Evolutionary conservation across 1,140 invertebrate species (phyloP).

Genomic region (Bicyclus anynana): DNA sequence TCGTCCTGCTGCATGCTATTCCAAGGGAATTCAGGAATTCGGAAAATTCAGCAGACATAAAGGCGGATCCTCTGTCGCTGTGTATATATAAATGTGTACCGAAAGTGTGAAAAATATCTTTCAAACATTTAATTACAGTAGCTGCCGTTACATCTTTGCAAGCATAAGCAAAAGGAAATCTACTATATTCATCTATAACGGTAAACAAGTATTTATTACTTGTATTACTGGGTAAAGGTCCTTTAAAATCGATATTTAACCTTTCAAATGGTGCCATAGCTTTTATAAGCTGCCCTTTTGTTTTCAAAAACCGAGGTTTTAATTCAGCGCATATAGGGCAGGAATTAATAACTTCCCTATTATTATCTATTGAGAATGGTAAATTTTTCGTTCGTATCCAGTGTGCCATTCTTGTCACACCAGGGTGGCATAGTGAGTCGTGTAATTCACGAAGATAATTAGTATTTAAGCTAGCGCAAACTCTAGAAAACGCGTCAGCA

Average conservation of each 20-base stretch:
- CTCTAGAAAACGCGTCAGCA: slow-evolving; percentile 54
- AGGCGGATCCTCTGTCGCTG: slow-evolving; percentile 20
- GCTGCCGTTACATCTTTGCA: slow-evolving; percentile 22
- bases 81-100: slow-evolving; percentile 28
- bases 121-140: slow-evolving; percentile 31
- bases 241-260: slow-evolving; percentile 34
- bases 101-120: slow-evolving; percentile 29
- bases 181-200: slow-evolving; percentile 32
- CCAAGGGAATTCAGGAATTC: slow-evolving; percentile 11
- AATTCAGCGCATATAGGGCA: slow-evolving; percentile 32
- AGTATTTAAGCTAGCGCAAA: slow-evolving; percentile 15
- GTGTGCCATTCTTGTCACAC: slow-evolving; percentile 16
- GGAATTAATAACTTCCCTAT: not conserved
- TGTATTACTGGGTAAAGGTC: slow-evolving; percentile 26
- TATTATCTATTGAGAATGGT: slow-evolving; percentile 28
- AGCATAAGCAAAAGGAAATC: slow-evolving; percentile 33
- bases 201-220: slow-evolving; percentile 32
- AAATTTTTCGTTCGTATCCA: slow-evolving; percentile 33
- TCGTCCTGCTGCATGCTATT: slow-evolving; percentile 21
- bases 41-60: slow-evolving; percentile 20
- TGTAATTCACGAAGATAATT: slow-evolving; percentile 14
- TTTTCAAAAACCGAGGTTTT: slow-evolving; percentile 26
- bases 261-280: slow-evolving; percentile 30
- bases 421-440: slow-evolving; percentile 17
- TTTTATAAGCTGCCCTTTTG: slow-evolving; percentile 25